Evolutionary conservation across 2,888 invertebrate species (phyloP).

Genomic region (Glyphotaelius pellucidus): DNA sequence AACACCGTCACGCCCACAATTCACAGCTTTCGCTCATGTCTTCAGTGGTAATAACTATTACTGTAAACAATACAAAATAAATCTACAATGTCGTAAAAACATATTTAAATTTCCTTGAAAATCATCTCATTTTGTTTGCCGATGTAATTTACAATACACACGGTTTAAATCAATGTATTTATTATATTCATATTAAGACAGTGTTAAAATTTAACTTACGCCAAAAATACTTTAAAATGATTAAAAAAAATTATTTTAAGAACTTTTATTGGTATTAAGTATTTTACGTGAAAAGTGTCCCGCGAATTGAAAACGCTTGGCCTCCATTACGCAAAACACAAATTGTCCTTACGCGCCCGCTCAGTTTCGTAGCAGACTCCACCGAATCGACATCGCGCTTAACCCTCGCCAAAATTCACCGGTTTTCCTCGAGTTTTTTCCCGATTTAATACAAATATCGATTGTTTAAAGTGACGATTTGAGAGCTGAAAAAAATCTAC

Average conservation of each 20-base stretch:
- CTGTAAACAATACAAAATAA: not conserved
- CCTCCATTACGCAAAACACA: not conserved
- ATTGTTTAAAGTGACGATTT: conserved; percentile 22
- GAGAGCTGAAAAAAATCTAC: conserved; percentile 13
- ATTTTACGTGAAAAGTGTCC: not conserved
- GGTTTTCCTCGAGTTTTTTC: not conserved
- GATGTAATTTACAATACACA: too few relatives aligned
- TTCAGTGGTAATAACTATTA: not conserved
- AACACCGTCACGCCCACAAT: not conserved
- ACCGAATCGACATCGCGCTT: conserved; percentile 37
- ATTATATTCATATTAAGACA: not conserved
- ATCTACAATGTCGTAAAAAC: not conserved
- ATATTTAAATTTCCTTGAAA: not conserved
- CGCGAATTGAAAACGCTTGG: not conserved
- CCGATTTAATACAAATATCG: conserved; percentile 24
- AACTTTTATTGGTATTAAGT: not conserved
- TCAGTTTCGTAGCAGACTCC: conserved; percentile 22
- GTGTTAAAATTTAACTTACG: too few relatives aligned
- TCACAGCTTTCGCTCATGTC: not conserved
- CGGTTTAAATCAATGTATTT: not conserved
- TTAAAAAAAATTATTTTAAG: not conserved
- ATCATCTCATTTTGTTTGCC: not conserved
- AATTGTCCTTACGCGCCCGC: not conserved
- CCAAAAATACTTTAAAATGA: not conserved
- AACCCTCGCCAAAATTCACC: not conserved